Percentiles rank a stretch among this genome's conserved stretches.
Evolutionary conservation across 92 coral and sea anemone species (phyloP).

Genomic region (Heliopora coerulea): DNA sequence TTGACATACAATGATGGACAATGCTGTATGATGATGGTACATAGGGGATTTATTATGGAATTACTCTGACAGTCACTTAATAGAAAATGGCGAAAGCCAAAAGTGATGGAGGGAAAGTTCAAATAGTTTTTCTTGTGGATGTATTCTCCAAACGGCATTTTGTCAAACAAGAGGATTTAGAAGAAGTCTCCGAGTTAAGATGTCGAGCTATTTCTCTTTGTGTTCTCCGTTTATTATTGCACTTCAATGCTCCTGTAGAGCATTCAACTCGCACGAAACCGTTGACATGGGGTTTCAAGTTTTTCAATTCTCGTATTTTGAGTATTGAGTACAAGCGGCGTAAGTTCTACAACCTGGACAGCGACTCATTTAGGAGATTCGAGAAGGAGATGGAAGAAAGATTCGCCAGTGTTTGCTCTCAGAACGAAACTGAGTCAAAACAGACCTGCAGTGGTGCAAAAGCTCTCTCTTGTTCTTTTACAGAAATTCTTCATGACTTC

Average conservation of each 20-base stretch:
- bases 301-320: slow-evolving; percentile 74
- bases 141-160: neutral
- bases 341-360: slow-evolving; percentile 70
- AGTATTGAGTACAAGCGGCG: slow-evolving; percentile 74
- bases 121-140: slow-evolving; percentile 37
- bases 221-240: slow-evolving; percentile 65
- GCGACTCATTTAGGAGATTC: slow-evolving; percentile 70
- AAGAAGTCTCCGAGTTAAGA: neutral
- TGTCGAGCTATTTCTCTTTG: slow-evolving; percentile 65
- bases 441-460: slow-evolving; percentile 60
- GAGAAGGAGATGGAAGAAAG: slow-evolving; percentile 61
- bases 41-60: too few species aligned
- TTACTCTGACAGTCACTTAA: too few species aligned
- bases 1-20: too few species aligned
- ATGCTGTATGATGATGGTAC: too few species aligned
- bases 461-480: slow-evolving; percentile 75
- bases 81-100: slow-evolving; percentile 21
- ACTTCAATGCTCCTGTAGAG: slow-evolving; percentile 43
- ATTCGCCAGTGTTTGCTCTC: slow-evolving; percentile 54
- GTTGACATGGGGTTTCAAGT: slow-evolving; percentile 81
- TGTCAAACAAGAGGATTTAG: neutral
- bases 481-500: slow-evolving; percentile 84
- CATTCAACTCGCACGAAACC: neutral
- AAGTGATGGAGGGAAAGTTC: slow-evolving; percentile 30
- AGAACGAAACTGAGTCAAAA: slow-evolving; percentile 16